phyloP scores from a whole-genome alignment of 1,140 invertebrate species.

The Formica selysi region DNA sequence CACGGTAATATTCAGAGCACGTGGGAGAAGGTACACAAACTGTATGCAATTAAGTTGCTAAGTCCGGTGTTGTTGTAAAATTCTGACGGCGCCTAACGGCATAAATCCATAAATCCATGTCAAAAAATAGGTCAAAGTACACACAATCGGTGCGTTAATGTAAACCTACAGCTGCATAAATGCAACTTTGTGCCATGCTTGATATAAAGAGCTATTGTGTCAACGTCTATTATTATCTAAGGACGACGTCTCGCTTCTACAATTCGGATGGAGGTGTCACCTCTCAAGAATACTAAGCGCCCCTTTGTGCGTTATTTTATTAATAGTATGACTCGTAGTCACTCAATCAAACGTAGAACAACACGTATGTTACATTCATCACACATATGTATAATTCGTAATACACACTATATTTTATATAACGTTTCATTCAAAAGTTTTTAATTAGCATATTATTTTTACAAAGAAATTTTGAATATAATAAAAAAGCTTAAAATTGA shows the following conservation, averaged over 20 bases:
- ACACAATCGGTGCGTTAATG: slow-evolving; percentile 49
- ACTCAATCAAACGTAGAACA: slow-evolving; percentile 45
- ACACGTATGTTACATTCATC: slow-evolving; percentile 11
- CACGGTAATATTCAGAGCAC: slow-evolving; percentile 43
- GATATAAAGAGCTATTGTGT: slow-evolving; percentile 59
- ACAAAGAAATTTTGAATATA: neutral
- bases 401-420: neutral
- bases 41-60: slow-evolving; percentile 50
- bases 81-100: slow-evolving; percentile 40
- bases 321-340: slow-evolving; percentile 44
- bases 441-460: neutral
- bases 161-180: slow-evolving; percentile 32
- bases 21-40: slow-evolving; percentile 44
- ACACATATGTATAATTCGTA: neutral
- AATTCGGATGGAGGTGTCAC: slow-evolving; percentile 56
- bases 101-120: slow-evolving; percentile 57
- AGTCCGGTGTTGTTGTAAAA: slow-evolving; percentile 43
- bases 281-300: slow-evolving; percentile 40
- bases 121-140: slow-evolving; percentile 55
- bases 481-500: neutral
- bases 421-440: neutral
- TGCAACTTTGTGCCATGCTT: slow-evolving; percentile 46
- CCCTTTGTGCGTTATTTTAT: slow-evolving; percentile 55
- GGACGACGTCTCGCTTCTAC: slow-evolving; percentile 33
- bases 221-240: slow-evolving; percentile 56